These are phyloP conservation scores for Cryptophagus acutangulus DNA, from an alignment of 2,888 invertebrate genomes.

Conservation along the genomic window DNA sequence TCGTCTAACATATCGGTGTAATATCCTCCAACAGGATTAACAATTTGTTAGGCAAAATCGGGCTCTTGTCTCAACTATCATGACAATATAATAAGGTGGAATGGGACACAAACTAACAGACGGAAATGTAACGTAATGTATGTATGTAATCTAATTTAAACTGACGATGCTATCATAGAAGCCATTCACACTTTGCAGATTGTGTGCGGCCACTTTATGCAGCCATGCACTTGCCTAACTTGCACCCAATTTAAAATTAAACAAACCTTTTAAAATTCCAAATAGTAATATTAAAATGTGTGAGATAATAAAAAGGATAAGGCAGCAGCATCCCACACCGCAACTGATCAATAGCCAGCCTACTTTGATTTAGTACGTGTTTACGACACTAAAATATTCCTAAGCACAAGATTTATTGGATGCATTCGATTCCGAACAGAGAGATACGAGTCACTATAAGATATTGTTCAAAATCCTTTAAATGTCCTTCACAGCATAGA, in stretches of 20 bases:
- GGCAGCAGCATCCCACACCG: conserved; percentile 25
- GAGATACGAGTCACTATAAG: conserved; percentile 27
- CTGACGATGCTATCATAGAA: conserved; percentile 7
- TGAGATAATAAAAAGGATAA: background rate
- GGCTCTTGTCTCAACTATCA: conserved; percentile 27
- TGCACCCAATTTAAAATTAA: no score
- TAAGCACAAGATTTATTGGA: conserved; percentile 36
- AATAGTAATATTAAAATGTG: background rate
- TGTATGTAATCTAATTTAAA: conserved; percentile 21
- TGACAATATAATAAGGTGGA: conserved; percentile 27
- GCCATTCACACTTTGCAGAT: conserved; percentile 1
- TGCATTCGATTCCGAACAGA: conserved; percentile 35
- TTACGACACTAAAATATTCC: conserved; percentile 41
- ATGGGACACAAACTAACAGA: conserved; percentile 23
- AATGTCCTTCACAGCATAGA: conserved; percentile 17
- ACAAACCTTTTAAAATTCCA: background rate
- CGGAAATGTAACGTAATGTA: conserved; percentile 23
- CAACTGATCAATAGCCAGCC: conserved; percentile 40
- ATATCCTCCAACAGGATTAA: conserved; percentile 31
- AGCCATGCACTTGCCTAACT: background rate
- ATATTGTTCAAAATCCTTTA: conserved; percentile 30
- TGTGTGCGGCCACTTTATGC: background rate
- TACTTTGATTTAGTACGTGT: conserved; percentile 40
- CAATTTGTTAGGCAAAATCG: conserved; percentile 30
- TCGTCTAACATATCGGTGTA: conserved; percentile 26